Evolutionary conservation across 2,113 vertebrate genomes (phyloP).

Genomic region (Origma solitaria): DNA sequence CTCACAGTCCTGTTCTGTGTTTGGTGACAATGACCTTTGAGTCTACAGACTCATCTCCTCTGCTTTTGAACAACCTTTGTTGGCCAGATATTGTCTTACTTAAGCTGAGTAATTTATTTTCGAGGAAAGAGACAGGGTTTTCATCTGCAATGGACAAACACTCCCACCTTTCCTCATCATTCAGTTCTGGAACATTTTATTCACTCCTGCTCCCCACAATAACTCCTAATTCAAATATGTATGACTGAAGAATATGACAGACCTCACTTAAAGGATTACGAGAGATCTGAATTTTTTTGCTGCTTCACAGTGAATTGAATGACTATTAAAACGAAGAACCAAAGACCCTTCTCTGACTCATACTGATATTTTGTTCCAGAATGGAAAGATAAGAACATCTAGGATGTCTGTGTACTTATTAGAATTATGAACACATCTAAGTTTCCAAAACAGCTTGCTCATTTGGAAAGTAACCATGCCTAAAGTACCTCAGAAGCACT

Average conservation of each 20-base stretch:
- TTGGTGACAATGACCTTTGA: background rate
- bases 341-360: background rate
- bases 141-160: background rate
- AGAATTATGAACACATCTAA: background rate
- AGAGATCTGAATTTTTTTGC: background rate
- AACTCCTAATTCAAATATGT: background rate
- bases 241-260: background rate
- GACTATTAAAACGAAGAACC: background rate
- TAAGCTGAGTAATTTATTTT: background rate
- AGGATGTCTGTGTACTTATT: background rate
- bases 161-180: background rate
- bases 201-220: background rate
- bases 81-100: background rate
- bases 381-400: background rate
- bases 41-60: background rate
- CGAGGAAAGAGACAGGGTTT: background rate
- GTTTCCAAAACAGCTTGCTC: background rate
- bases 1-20: background rate
- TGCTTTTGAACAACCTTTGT: background rate
- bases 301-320: background rate
- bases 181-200: background rate
- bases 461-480: background rate
- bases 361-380: background rate
- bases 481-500: background rate
- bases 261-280: background rate